Evolutionary conservation across 2,888 invertebrate species (phyloP).

Genomic region (Perizoma flavofasciatum): DNA sequence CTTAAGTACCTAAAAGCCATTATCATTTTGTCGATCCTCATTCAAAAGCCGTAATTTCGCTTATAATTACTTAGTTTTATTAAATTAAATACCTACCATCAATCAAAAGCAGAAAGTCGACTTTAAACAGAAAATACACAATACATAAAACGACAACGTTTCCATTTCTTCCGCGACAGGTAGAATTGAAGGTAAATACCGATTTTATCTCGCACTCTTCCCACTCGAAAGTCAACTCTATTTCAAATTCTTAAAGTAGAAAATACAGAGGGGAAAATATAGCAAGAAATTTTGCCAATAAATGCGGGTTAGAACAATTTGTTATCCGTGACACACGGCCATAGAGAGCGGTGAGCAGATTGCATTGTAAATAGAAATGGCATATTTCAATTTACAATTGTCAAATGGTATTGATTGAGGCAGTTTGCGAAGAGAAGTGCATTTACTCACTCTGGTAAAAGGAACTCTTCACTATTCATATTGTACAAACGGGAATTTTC

Average conservation of each 20-base stretch:
- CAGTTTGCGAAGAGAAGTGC: constrained; percentile 7
- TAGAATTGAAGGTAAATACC: constrained; percentile 41
- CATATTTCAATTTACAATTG: constrained; percentile 32
- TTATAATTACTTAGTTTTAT: neutral
- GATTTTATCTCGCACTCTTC: constrained; percentile 32
- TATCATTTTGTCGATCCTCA: too few species aligned
- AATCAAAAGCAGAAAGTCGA: constrained; percentile 37
- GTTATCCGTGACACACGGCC: constrained; percentile 55
- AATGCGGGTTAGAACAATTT: constrained; percentile 61
- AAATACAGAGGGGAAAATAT: constrained; percentile 20
- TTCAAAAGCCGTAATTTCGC: too few species aligned
- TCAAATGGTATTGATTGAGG: constrained; percentile 11
- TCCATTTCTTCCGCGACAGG: constrained; percentile 41
- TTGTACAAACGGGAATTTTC: too few species aligned
- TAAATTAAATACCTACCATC: constrained; percentile 34
- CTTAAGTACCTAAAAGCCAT: too few species aligned
- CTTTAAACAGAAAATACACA: constrained; percentile 38
- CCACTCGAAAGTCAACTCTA: constrained; percentile 34
- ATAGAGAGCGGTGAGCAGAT: constrained; percentile 41
- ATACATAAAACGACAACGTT: constrained; percentile 35
- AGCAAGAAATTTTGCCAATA: constrained; percentile 56
- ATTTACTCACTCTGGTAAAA: neutral
- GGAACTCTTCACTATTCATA: too few species aligned
- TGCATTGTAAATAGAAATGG: constrained; percentile 19
- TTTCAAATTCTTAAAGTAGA: constrained; percentile 27